Base-by-base conservation (phyloP, 2,113 vertebrate genomes). In the Amphiprion ocellaris region DNA sequence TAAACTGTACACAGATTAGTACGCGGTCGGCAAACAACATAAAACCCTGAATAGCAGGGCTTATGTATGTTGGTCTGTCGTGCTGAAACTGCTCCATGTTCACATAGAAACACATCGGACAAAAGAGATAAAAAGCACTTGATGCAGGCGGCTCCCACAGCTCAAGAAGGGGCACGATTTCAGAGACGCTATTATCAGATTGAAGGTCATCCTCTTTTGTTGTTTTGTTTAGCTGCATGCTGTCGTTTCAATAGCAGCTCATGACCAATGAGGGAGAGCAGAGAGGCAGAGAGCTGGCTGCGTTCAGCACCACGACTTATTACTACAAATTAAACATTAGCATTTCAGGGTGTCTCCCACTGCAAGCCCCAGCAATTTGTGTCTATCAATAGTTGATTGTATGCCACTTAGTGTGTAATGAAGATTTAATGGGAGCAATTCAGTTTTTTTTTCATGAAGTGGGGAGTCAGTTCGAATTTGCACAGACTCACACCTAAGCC, bases 381-480 rank as follows among this genome's bases (percentile, higher is more conserved):
- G 90, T 93, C 93, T 84, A 93, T 92, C 92, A 94, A 91, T 90
- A 88, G 91, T 89, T 92, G 93, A 95, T 93, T 93, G 92, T 92
- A 86, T 92, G 91, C 91, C 94, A 94, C 93, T 94, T 94, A 95
- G 91, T 81, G 70, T 37, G 69, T 94, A 95, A 95, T 95, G 92
- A 94, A 94, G 92, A 95, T 94, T 94, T 95, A 94, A 95, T 94
- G 66, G 90, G 87, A 84, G 80, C 88, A 81, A 89, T 90, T 91
- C 89, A 63, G 80, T 84, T 86, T 71, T 71, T 81, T 77, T 79
- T 64, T 85, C 69, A 81, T 85, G 82, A 85, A 88, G 74, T 80
- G 84, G 82, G 75, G 74, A 85, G 89, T 90, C 85, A 82, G 87
- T 87, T 82, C 83, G 87, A 87, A 87, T 91, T 89, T 91, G 91